A percentile compares a stretch with the other conserved stretches of the same genome.
These are phyloP conservation scores for Lasioglossum leucozonium DNA, from an alignment of 2,888 invertebrate species.

Conservation along the genomic window DNA sequence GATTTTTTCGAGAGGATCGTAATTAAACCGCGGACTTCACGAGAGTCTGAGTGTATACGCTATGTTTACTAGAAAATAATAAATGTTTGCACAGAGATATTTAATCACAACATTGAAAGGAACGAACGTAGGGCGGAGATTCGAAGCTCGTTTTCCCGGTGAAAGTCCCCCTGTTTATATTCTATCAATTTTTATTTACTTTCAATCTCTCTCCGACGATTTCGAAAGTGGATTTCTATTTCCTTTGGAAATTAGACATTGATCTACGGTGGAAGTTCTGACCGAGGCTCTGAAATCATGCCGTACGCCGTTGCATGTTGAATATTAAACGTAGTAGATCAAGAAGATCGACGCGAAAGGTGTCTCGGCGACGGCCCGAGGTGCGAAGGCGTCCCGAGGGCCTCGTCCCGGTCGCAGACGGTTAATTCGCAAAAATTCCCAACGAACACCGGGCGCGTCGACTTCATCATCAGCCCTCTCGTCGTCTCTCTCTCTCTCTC, in stretches of 20 bases:
- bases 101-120: too few species aligned
- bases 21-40: too few species aligned
- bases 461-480: neutral
- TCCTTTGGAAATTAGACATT: too few species aligned
- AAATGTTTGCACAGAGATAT: too few species aligned
- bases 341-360: neutral
- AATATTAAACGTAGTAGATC: neutral
- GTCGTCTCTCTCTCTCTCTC: neutral
- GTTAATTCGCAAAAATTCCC: constrained; percentile 45
- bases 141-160: neutral
- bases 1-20: too few species aligned
- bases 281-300: neutral
- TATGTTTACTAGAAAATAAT: too few species aligned
- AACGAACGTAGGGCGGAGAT: too few species aligned
- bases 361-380: neutral
- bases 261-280: too few species aligned
- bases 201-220: neutral
- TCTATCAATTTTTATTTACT: too few species aligned
- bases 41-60: too few species aligned
- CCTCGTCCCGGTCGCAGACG: neutral
- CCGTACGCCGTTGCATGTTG: neutral
- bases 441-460: neutral
- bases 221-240: too few species aligned
- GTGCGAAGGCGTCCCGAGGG: neutral
- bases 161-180: neutral